Conservation (phyloP, 2,797 vertebrate species). For the Sebastolobus alascanus region DNA sequence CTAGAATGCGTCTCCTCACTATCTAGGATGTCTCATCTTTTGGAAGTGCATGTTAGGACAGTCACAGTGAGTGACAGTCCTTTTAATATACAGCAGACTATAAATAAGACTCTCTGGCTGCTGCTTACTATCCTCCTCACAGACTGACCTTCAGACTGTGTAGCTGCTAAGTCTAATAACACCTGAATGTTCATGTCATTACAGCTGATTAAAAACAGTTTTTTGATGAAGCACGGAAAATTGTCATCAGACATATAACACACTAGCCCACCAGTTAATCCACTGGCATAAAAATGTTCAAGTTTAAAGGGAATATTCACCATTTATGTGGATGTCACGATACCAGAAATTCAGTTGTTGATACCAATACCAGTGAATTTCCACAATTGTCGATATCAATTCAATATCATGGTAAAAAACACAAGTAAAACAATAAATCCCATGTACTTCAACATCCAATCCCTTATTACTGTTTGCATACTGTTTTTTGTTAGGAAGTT, state of each 20-base stretch:
- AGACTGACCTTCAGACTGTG: no score
- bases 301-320: background rate
- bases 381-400: no score
- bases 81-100: constrained; percentile 15
- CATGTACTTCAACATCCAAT: no score
- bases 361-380: no score
- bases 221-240: background rate
- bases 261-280: background rate
- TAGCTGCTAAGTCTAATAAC: background rate
- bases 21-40: constrained; percentile 13
- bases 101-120: constrained; percentile 19
- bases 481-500: no score
- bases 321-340: background rate
- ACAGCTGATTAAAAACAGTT: background rate
- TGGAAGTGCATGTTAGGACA: constrained; percentile 18
- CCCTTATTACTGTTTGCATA: no score
- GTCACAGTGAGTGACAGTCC: background rate
- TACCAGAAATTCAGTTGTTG: no score
- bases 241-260: background rate
- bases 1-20: background rate
- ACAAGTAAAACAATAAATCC: no score
- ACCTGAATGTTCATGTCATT: background rate
- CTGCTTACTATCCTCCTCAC: background rate
- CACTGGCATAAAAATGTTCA: background rate
- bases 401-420: no score